Evolutionary conservation across 2,113 vertebrate species (phyloP).

Genomic region (Neofelis nebulosa): DNA sequence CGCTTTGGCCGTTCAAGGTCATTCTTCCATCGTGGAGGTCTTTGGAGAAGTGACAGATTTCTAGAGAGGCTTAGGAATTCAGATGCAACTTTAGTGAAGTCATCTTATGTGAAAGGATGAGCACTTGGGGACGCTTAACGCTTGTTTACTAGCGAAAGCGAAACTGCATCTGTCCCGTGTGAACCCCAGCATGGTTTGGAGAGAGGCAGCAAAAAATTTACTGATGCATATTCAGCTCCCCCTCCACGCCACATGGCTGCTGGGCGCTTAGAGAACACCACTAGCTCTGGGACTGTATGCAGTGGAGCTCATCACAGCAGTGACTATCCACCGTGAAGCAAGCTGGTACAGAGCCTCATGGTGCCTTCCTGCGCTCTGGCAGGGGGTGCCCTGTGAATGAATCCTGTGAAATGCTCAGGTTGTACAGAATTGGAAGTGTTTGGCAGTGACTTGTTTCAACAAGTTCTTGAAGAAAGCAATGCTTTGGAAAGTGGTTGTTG

Average conservation of each 20-base stretch:
- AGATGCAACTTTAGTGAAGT: background rate
- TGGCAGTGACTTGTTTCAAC: background rate
- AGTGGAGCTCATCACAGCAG: background rate
- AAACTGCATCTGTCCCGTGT: background rate
- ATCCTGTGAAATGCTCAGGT: background rate
- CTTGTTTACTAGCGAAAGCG: background rate
- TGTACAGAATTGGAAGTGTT: background rate
- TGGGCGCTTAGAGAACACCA: background rate
- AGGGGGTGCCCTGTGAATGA: background rate
- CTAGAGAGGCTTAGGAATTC: background rate
- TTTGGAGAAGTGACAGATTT: background rate
- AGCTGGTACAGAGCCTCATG: background rate
- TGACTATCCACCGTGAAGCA: background rate
- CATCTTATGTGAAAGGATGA: background rate
- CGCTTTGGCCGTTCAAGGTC: background rate
- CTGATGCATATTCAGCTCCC: rapidly evolving
- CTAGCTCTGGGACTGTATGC: background rate
- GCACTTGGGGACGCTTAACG: background rate
- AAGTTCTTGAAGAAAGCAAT: conserved; percentile 17
- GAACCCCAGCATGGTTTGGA: background rate
- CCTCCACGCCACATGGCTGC: background rate
- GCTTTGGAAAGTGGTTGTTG: background rate
- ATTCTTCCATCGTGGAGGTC: background rate
- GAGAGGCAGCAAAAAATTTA: background rate
- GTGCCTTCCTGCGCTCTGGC: background rate